A percentile compares a stretch with the other conserved stretches of the same genome.
These are phyloP conservation scores for Neodontobutis hainanensis DNA, from an alignment of 2,113 vertebrate species.

Conservation along the genomic window DNA sequence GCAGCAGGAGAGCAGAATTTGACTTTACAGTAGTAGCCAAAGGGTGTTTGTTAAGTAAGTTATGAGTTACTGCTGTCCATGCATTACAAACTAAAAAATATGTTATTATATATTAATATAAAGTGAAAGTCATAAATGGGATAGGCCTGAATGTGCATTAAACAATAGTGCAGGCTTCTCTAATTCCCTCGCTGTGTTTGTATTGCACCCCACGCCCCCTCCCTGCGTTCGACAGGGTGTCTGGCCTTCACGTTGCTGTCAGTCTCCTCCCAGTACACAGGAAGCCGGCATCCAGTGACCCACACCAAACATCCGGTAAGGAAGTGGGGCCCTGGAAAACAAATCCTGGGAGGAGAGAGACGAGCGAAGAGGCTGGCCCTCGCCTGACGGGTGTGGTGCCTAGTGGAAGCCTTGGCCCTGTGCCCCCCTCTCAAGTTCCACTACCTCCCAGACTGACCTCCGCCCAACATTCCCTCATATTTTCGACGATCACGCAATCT, in stretches of 20 bases:
- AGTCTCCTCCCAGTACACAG: constrained; percentile 78
- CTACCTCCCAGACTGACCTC: constrained; percentile 34
- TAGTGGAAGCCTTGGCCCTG: constrained; percentile 60
- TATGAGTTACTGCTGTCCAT: too few species aligned
- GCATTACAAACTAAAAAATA: too few species aligned
- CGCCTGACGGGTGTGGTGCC: constrained; percentile 59
- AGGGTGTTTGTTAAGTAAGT: too few species aligned
- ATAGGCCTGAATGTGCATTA: constrained; percentile 49
- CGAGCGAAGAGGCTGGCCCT: constrained; percentile 52
- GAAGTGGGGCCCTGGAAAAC: constrained; percentile 78
- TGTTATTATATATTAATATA: constrained; percentile 14
- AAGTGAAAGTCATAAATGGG: constrained; percentile 38
- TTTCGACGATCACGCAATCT: constrained; percentile 8
- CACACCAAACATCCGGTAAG: constrained; percentile 84
- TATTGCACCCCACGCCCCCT: constrained; percentile 50
- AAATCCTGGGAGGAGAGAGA: constrained; percentile 68
- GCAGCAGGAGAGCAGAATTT: too few species aligned
- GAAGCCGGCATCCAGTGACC: constrained; percentile 81
- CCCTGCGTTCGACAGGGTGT: constrained; percentile 70
- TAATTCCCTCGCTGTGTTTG: constrained; percentile 64
- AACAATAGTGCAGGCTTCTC: constrained; percentile 64
- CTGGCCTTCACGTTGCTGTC: constrained; percentile 80
- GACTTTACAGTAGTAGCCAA: too few species aligned
- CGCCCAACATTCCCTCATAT: constrained; percentile 53
- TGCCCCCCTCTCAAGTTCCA: constrained; percentile 28